Evolutionary conservation across 2,888 invertebrate species (phyloP), one percentile per base, ranked within the genome.

Genomic region (Theodoxus fluviatilis): DNA sequence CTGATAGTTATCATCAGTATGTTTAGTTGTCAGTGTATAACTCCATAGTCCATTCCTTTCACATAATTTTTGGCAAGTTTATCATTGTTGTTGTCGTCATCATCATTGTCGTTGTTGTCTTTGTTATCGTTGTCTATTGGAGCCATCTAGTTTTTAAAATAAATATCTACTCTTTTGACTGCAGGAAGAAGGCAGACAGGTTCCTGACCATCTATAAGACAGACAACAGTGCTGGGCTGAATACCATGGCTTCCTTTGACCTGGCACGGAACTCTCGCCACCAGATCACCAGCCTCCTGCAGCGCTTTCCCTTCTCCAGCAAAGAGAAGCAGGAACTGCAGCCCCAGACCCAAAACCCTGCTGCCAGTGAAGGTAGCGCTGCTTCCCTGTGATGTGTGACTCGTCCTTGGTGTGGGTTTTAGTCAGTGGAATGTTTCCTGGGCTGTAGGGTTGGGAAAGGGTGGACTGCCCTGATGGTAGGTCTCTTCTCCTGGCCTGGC

Each of bases 161-260:
- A 3, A 38, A 40, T 3, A 4, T 31, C 28, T 40, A 31, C 47
- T 22, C 38, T 63, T 68, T 38, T 63, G 68, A 28, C 64, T 73
- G 28, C 64, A 90, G 91, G 76, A 88, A 90, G 90, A 92, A 92
- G 57, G 90, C 90, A 0, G 91, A 90, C 79, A 89, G 93, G 0
- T 92, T 89, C 80, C 78, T 94, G 69, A 93, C 92, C 18, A 91
- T 93, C 40, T 92, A 91, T 81, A 93, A 93, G 85, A 89, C 92
- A 43, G 89, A 91, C 70, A 91, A 91, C 0, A 72, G 61, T 37
- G 72, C 71, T 25, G 66, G 67, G 7, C 70, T 74, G 4, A 73
- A 76, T 31, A 74, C 74, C 75, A 91, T 92, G 84, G 91, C 92
- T 0, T 66, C 69, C 7, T 89, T 93, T 64, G 90, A 91, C 52